Evolutionary conservation across 2,797 vertebrate genomes (phyloP), one percentile per base, ranked within the genome.

Genomic region (Hephaestus fuliginosus): DNA sequence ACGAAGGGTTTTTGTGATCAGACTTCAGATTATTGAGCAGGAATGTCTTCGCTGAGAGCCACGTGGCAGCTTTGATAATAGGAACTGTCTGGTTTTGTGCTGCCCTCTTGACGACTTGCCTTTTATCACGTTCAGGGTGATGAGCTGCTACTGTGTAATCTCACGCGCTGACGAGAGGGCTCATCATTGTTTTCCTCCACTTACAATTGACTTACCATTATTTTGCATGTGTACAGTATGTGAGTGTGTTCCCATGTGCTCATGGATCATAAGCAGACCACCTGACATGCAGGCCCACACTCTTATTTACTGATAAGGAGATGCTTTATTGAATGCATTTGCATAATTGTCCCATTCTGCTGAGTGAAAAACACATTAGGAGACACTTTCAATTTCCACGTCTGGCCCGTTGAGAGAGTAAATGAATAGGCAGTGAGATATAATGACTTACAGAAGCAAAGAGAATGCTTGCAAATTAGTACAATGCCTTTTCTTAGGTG

Each of bases 341-440:
- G 80, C 88, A 91, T 93, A 90, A 93, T 85, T 82, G 67, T 74
- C 70, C 52, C 62, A 82, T 90, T 46, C 18, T 74, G 70, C 70
- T 86, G 52, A 88, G 76, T 66, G 53, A 76, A 90, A 91, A 92
- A 83, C 76, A 86, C 82, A 93, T 93, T 81, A 86, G 74, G 74
- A 81, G 58, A 75, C 62, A 56, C 43, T 60, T 87, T 85, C 36
- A 76, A 76, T 90, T 82, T 85, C 48, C 76, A 67, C 56, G 67
- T 73, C 78, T 68, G 81, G 73, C 63, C 74, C 74, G 76, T 81
- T 86, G 78, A 82, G 60, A 82, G 77, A 68, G 43, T 66, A 79
- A 91, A 93, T 92, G 82, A 88, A 85, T 81, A 70, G 80, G 64
- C 76, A 68, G 64, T 58, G 72, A 77, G 68, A 82, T 81, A 76